These are phyloP conservation scores for Cassiopea andromeda DNA, from an alignment of 30 jellyfish, hydroid and myxozoan genomes.

Conservation along the genomic window DNA sequence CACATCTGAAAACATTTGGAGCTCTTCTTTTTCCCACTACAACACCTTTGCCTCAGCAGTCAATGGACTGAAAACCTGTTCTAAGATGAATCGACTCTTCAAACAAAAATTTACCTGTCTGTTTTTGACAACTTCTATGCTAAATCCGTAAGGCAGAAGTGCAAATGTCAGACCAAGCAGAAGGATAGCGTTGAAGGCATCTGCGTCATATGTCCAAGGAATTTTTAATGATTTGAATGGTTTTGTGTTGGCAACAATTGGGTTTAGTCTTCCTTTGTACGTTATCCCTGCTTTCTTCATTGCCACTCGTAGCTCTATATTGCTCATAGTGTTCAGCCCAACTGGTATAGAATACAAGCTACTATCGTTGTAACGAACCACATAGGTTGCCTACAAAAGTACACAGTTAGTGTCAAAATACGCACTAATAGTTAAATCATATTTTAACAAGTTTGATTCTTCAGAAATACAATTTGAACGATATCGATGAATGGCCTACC, in stretches of 20 bases:
- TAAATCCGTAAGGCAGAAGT: slow-evolving; percentile 73
- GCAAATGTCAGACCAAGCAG: slow-evolving; percentile 79
- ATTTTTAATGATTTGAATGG: slow-evolving; percentile 67
- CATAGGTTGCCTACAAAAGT: slow-evolving; percentile 42
- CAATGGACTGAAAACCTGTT: too few relatives aligned
- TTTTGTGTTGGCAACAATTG: slow-evolving; percentile 54
- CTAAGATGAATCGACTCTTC: background rate
- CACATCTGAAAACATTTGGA: too few relatives aligned
- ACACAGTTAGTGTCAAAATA: background rate
- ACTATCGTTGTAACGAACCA: slow-evolving; percentile 75
- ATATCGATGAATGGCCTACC: too few relatives aligned
- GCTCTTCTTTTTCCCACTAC: too few relatives aligned
- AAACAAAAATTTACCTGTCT: slow-evolving; percentile 64
- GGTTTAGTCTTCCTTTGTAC: slow-evolving; percentile 29
- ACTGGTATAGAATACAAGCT: slow-evolving; percentile 79
- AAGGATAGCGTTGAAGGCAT: slow-evolving; percentile 59
- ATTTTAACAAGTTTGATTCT: too few relatives aligned
- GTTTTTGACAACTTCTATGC: slow-evolving; percentile 62
- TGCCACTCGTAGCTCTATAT: slow-evolving; percentile 57
- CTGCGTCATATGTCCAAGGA: slow-evolving; percentile 65
- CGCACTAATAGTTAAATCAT: too few relatives aligned
- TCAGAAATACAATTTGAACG: too few relatives aligned
- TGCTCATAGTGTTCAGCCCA: slow-evolving; percentile 81
- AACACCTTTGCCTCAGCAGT: too few relatives aligned
- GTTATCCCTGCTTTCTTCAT: slow-evolving; percentile 52